Evolutionary conservation across 2,888 invertebrate genomes (phyloP), one percentile per base, ranked within the genome.

Genomic region (Spisula subtruncata): DNA sequence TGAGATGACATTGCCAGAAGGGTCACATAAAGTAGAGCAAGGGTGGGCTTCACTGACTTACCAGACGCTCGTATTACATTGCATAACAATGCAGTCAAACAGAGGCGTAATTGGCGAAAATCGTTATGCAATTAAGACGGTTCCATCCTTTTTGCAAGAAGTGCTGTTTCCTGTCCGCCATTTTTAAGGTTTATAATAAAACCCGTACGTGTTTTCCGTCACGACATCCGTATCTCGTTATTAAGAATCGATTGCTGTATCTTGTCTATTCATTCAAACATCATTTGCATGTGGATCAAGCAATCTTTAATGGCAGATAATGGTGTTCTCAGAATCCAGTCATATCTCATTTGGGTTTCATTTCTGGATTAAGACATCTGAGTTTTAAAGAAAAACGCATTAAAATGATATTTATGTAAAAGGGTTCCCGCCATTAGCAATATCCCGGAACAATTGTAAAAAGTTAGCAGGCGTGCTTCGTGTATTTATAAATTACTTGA

Each of bases 251-350:
- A 87, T 82, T 71, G 41, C 46, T 48, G 48, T 60, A 87, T 87
- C 75, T 87, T 83, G 79, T 87, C 83, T 83, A 66, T 83, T 87
- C 83, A 83, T 83, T 80, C 75, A 87, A 87, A 87, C 83, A 87
- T 87, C 79, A 25, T 75, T 83, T 48, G 20, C 66, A 83, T 83
- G 54, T 75, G 79, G 41, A 46, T 54, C 32, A 66, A 71, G n/a
- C 54, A 83, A 75, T 20, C n/a, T 82, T 83, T 87, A 87, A 87
- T 83, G 87, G 83, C 35, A 29, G 12, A 51, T 87, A 87, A 87
- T 87, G 87, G 87, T 60, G 54, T 87, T 80, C 83, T 79, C 41
- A 25, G 54, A 79, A 46, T 83, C 71, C 75, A 41, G 83, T 71
- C 79, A 79, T 83, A 87, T 83, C 82, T 84, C 84, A 75, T 85